Conservation (phyloP, 2,113 vertebrate species). For the Speoplatyrhinus poulsoni region DNA sequence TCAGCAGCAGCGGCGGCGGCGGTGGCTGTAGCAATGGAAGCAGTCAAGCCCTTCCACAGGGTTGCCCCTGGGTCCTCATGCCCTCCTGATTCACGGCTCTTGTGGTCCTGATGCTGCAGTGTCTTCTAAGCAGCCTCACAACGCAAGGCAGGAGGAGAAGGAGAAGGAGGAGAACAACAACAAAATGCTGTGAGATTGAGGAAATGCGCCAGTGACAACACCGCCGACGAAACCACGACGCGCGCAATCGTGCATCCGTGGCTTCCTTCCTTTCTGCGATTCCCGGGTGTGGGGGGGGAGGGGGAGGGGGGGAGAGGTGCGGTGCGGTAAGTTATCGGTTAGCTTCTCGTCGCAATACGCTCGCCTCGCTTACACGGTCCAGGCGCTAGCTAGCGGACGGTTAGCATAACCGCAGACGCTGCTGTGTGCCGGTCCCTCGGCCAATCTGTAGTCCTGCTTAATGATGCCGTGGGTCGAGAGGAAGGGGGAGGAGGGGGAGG, state of each 20-base stretch:
- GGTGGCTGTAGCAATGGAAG: slow-evolving; percentile 61
- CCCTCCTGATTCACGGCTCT: slow-evolving; percentile 75
- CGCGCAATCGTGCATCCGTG: slow-evolving; percentile 67
- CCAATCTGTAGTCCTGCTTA: slow-evolving; percentile 73
- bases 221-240: slow-evolving; percentile 48
- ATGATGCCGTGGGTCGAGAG: slow-evolving; percentile 65
- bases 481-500: slow-evolving; percentile 61
- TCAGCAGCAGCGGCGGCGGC: slow-evolving; percentile 66
- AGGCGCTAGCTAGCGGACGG: slow-evolving; percentile 48
- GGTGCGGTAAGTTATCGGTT: slow-evolving; percentile 1
- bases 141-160: slow-evolving; percentile 35
- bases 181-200: slow-evolving; percentile 62
- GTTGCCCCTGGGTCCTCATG: slow-evolving; percentile 78
- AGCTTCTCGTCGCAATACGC: slow-evolving; percentile 24
- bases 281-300: slow-evolving; percentile 6
- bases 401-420: slow-evolving; percentile 45
- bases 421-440: slow-evolving; percentile 55
- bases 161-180: slow-evolving; percentile 24
- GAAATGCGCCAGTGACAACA: slow-evolving; percentile 67
- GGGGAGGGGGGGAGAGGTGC: not conserved
- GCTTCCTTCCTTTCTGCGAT: slow-evolving; percentile 20
- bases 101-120: slow-evolving; percentile 82
- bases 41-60: slow-evolving; percentile 69
- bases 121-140: slow-evolving; percentile 74
- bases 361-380: slow-evolving; percentile 54